Evolutionary conservation across 2,113 vertebrate genomes (phyloP).

Genomic region (Malurus cyaneus): DNA sequence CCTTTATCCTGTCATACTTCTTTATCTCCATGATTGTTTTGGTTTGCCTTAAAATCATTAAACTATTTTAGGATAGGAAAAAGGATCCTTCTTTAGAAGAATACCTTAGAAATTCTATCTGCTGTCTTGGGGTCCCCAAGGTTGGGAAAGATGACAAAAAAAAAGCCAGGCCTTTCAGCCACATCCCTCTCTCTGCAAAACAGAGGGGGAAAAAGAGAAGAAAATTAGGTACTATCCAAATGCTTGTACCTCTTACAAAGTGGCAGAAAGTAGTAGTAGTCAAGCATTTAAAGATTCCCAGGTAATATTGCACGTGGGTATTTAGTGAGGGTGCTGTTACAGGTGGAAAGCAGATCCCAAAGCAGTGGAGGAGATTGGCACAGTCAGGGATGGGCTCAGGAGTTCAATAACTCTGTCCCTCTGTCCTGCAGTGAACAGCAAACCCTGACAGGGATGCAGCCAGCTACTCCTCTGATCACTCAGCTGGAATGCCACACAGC

Average conservation of each 20-base stretch:
- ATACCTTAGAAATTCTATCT: neutral
- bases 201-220: rapidly evolving
- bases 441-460: neutral
- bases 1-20: neutral
- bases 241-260: neutral
- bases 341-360: neutral
- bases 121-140: neutral
- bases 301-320: neutral
- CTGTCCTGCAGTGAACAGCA: neutral
- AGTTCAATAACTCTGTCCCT: neutral
- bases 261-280: neutral
- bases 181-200: neutral
- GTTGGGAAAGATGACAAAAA: neutral
- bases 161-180: neutral
- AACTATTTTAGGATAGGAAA: neutral
- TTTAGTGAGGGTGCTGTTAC: neutral
- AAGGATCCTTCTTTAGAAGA: neutral
- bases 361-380: neutral
- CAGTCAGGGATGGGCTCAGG: neutral
- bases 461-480: neutral
- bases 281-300: neutral
- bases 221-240: neutral
- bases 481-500: slow-evolving; percentile 11
- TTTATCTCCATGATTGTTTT: neutral
- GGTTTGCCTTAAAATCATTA: neutral